These are phyloP conservation scores for Microplitis mediator DNA, from an alignment of 1,140 invertebrate genomes.

Conservation along the genomic window DNA sequence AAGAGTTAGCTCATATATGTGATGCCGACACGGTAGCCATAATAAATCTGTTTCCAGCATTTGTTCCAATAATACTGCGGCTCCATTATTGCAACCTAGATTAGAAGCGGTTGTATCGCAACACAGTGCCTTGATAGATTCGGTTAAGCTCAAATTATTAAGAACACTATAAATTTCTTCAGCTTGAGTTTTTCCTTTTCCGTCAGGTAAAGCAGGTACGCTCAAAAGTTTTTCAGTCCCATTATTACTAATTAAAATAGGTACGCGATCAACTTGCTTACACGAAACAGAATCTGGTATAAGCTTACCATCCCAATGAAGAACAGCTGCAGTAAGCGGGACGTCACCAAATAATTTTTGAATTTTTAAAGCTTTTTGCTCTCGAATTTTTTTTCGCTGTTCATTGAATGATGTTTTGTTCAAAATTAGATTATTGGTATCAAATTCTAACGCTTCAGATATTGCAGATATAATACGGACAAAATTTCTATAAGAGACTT, in stretches of 20 bases:
- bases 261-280: neutral
- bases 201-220: neutral
- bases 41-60: constrained; percentile 3
- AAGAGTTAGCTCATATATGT: constrained; percentile 42
- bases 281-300: constrained; percentile 1
- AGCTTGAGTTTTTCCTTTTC: neutral
- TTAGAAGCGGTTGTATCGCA: constrained; percentile 18
- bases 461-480: constrained; percentile 33
- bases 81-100: constrained; percentile 10
- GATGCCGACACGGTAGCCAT: constrained; percentile 38
- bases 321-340: constrained; percentile 16
- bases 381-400: constrained; percentile 26
- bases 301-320: constrained; percentile 38
- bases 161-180: neutral
- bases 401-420: constrained; percentile 39
- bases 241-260: neutral
- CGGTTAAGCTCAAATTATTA: constrained; percentile 13
- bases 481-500: constrained; percentile 36
- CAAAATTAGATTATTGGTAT: constrained; percentile 30
- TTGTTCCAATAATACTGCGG: constrained; percentile 6
- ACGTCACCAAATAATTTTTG: constrained; percentile 29
- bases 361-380: constrained; percentile 15
- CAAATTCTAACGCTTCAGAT: constrained; percentile 31
- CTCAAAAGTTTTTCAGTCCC: neutral
- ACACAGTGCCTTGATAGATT: constrained; percentile 14